Evolutionary conservation across 2,113 vertebrate genomes (phyloP).

Genomic region (Chiloscyllium plagiosum): DNA sequence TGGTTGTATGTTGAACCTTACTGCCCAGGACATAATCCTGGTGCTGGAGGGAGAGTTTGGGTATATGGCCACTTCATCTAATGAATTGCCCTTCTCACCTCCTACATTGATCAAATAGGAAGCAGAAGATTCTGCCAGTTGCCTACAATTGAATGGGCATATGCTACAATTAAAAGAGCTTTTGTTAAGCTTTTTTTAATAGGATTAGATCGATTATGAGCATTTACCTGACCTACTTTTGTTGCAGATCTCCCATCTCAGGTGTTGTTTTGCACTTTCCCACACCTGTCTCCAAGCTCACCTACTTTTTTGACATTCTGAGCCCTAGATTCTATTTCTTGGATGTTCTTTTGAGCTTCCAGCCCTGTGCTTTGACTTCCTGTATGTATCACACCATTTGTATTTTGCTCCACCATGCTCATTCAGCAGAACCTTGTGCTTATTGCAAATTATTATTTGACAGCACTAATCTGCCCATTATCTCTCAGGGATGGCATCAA

Average conservation of each 20-base stretch:
- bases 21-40: too few relatives aligned
- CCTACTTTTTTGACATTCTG: not conserved
- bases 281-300: not conserved
- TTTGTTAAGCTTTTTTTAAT: not conserved
- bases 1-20: too few relatives aligned
- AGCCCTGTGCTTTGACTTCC: not conserved
- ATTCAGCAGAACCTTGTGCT: not conserved
- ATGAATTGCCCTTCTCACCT: too few relatives aligned
- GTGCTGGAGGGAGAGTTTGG: too few relatives aligned
- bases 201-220: not conserved
- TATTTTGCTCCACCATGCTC: not conserved
- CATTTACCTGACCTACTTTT: not conserved
- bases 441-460: not conserved
- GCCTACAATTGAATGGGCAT: too few relatives aligned
- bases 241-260: not conserved
- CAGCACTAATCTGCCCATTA: not conserved
- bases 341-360: not conserved
- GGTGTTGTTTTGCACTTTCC: not conserved
- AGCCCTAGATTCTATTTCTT: not conserved
- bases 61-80: too few relatives aligned
- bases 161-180: not conserved
- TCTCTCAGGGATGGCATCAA: not conserved
- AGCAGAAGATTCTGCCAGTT: too few relatives aligned
- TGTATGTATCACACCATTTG: not conserved
- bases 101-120: too few relatives aligned